Percentiles rank a stretch among this genome's conserved stretches.
Evolutionary conservation across 2,888 invertebrate species (phyloP).

Genomic region (Sphinx pinastri): DNA sequence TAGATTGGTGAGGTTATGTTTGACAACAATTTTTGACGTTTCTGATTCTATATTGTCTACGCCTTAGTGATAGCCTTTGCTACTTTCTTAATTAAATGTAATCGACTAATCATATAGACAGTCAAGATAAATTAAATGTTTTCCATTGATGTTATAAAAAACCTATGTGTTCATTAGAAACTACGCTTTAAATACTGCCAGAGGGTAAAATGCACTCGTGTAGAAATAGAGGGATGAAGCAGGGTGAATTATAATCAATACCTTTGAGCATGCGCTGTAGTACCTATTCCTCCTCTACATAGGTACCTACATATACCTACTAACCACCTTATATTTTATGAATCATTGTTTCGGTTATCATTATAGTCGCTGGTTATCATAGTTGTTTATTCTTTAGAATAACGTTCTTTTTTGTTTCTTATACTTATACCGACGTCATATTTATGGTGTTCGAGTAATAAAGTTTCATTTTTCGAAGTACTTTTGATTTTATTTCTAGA

Average conservation of each 20-base stretch:
- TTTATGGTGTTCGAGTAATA: too few species aligned
- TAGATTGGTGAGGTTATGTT: neutral
- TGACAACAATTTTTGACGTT: conserved; percentile 23
- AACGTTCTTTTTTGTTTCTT: too few species aligned
- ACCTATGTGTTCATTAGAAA: too few species aligned
- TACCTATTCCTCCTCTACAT: neutral
- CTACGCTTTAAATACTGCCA: neutral
- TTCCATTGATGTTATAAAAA: too few species aligned
- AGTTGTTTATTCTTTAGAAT: too few species aligned
- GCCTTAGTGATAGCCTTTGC: neutral
- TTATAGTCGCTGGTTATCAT: too few species aligned
- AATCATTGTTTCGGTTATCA: too few species aligned
- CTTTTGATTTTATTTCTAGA: too few species aligned
- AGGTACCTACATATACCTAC: neutral
- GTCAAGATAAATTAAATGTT: neutral
- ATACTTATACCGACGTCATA: too few species aligned
- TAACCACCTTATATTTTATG: too few species aligned
- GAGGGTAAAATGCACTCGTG: conserved; percentile 23
- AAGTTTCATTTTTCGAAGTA: too few species aligned
- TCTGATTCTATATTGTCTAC: conserved; percentile 11
- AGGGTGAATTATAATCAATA: conserved; percentile 49
- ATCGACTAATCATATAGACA: neutral
- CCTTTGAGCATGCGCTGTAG: conserved; percentile 47
- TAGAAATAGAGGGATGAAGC: neutral
- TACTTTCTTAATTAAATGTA: neutral